Base-by-base conservation (phyloP, 2,888 invertebrate genomes). In the Hoplodrina blanda region DNA sequence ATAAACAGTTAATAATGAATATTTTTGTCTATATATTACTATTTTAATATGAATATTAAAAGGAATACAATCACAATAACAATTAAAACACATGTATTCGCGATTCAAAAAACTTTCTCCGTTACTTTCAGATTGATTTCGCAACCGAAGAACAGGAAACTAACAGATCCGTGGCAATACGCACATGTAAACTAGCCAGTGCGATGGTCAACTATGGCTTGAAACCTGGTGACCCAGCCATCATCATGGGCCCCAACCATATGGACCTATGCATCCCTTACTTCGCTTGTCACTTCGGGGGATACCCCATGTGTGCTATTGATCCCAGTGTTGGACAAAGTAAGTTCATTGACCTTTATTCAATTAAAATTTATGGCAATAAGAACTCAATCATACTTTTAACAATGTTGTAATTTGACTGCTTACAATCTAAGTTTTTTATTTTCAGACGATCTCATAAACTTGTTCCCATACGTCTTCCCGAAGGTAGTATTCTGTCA, bases 401-500 rank as follows among this genome's bases (percentile, higher is more conserved):
- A n/a, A n/a, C n/a, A n/a, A n/a, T n/a, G n/a, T n/a, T n/a, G n/a
- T n/a, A n/a, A n/a, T n/a, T n/a, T n/a, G n/a, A n/a, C n/a, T n/a
- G n/a, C n/a, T n/a, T 19, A 5, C 33, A 13, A 56, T 44, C 25
- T 56, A 11, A 44, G 17, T 19, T 4, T 49, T 64, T 55, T 72
- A 44, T 30, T 86, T 82, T 33, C 80, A 88, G 87, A 50, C 33
- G 87, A 87, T 62, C 69, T 88, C 17, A 65, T 62, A 52, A 73
- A 67, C 11, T 56, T 88, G 37, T 81, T 86, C 63, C 75, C 85
- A 6, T 80, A 75, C 53, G 70, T 87, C n/a, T 65, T 74, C 5
- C 89, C 91, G 15, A 91, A 89, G 76, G 87, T 90, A 69, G 84
- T 89, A 20, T 91, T 91, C 71, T 90, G 90, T 73, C 87, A 87